phyloP scores from a whole-genome alignment of 30 jellyfish, hydroid and myxozoan species.

The Morbakka virulenta region DNA sequence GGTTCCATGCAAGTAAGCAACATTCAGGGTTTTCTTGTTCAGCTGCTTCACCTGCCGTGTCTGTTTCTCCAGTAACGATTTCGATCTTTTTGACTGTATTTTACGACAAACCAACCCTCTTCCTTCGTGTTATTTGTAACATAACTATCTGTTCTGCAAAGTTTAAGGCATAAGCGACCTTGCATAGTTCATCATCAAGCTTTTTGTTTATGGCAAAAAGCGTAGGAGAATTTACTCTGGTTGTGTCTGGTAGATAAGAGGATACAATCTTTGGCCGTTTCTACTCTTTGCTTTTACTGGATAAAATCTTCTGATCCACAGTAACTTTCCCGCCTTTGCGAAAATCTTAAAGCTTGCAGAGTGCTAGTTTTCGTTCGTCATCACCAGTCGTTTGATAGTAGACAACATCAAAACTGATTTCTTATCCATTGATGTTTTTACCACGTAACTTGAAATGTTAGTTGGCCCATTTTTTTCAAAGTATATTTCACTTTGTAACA shows the following conservation, averaged over 20 bases:
- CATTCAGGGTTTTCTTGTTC: too few species aligned
- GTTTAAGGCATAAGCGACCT: conserved; percentile 11
- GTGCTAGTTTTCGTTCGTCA: conserved; percentile 27
- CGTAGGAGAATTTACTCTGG: conserved; percentile 24
- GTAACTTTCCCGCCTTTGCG: conserved; percentile 33
- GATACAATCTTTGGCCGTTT: conserved; percentile 42
- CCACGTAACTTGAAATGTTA: too few species aligned
- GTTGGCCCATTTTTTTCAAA: conserved; percentile 5
- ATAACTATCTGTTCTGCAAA: too few species aligned
- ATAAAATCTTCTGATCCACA: conserved; percentile 4
- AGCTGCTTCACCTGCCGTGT: too few species aligned
- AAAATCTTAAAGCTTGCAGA: conserved; percentile 33
- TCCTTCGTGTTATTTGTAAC: too few species aligned
- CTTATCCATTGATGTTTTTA: too few species aligned
- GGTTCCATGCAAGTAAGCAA: too few species aligned
- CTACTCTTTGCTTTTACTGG: conserved; percentile 19
- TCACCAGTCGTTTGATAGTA: conserved; percentile 28
- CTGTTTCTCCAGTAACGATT: too few species aligned
- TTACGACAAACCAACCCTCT: too few species aligned
- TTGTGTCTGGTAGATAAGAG: conserved; percentile 29
- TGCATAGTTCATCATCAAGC: not conserved
- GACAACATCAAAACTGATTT: too few species aligned
- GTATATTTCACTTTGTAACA: not conserved
- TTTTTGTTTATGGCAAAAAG: conserved; percentile 39
- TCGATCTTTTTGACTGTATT: too few species aligned